Evolutionary conservation across 2,888 invertebrate species (phyloP).

Genomic region (Microdon myrmicae): DNA sequence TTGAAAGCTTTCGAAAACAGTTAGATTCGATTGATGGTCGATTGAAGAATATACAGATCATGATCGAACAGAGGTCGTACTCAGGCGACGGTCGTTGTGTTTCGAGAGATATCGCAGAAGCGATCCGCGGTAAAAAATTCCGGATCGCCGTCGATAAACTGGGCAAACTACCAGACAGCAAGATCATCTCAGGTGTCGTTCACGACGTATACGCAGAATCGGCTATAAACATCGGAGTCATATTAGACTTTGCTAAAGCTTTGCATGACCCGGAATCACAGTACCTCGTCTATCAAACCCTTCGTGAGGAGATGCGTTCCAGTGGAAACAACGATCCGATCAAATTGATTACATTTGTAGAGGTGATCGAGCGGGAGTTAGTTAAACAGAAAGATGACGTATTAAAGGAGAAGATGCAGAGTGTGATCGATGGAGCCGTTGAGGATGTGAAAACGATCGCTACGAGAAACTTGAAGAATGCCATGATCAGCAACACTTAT

Average conservation of each 20-base stretch:
- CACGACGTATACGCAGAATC: slow-evolving; percentile 19
- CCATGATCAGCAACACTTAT: slow-evolving; percentile 14
- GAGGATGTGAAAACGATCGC: slow-evolving; percentile 13
- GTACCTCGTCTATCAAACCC: neutral
- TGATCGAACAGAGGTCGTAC: slow-evolving; percentile 2
- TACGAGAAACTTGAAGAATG: neutral
- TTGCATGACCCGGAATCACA: neutral
- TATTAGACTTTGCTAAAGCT: slow-evolving; percentile 8
- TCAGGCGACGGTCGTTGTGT: slow-evolving; percentile 18
- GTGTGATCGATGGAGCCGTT: slow-evolving; percentile 7
- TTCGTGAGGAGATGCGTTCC: slow-evolving; percentile 8
- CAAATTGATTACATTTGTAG: slow-evolving; percentile 7
- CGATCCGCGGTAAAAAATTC: slow-evolving; percentile 5
- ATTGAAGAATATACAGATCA: slow-evolving; percentile 7
- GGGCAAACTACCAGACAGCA: neutral
- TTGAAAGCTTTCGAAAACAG: slow-evolving; percentile 13
- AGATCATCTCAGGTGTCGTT: slow-evolving; percentile 6
- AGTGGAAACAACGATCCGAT: slow-evolving; percentile 10
- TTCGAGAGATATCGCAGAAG: slow-evolving; percentile 17
- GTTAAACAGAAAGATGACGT: neutral
- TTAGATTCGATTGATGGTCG: slow-evolving; percentile 7
- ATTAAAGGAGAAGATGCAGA: slow-evolving; percentile 3
- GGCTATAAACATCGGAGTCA: slow-evolving; percentile 3
- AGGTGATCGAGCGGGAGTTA: slow-evolving; percentile 5
- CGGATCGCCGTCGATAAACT: slow-evolving; percentile 19